Base-by-base conservation (phyloP, 1,140 invertebrate species). In the Parapsyche elsis region DNA sequence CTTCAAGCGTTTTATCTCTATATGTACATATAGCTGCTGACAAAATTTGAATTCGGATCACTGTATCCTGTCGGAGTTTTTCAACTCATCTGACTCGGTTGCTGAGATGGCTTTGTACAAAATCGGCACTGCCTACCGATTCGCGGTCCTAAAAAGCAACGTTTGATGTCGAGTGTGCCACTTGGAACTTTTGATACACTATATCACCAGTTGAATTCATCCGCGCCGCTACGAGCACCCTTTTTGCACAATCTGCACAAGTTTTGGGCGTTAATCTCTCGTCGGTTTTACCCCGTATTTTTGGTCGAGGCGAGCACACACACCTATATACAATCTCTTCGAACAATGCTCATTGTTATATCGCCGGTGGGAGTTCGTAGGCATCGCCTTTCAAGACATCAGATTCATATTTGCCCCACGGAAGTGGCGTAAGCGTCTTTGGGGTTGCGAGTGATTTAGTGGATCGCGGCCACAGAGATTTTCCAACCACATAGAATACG, bases 331-430 rank as follows among this genome's bases (percentile, higher is more conserved):
- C 30, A 38, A 38, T 38, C 30, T 67, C 64, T 23, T 12, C 64
- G 64, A 67, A 67, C 64, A 67, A 67, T 67, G 24, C 64, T 26
- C 64, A 67, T 67, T 67, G 64, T 67, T 67, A 14, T 24, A 61
- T 38, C 59, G 21, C n/a, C 21, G 21, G 64, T 24, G 24, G 12
- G 64, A 67, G 21, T 21, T 53, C 49, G 24, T 10, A 67, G 64
- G 64, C 21, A 9, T 67, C 64, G 64, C 14, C 64, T 67, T 67
- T 67, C 64, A 67, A 67, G 24, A 67, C 64, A 67, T 67, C 64
- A 23, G 64, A 67, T 67, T 67, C 64, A 67, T 67, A 67, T 67
- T 67, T 67, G 64, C 64, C 24, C 10, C 64, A 9, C 64, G 64
- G 64, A 67, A 67, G 24, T 23, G 23, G 64, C 64, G 64, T 67